phyloP scores from a whole-genome alignment of 2,797 vertebrate species.

The Premnoplex brunnescens region DNA sequence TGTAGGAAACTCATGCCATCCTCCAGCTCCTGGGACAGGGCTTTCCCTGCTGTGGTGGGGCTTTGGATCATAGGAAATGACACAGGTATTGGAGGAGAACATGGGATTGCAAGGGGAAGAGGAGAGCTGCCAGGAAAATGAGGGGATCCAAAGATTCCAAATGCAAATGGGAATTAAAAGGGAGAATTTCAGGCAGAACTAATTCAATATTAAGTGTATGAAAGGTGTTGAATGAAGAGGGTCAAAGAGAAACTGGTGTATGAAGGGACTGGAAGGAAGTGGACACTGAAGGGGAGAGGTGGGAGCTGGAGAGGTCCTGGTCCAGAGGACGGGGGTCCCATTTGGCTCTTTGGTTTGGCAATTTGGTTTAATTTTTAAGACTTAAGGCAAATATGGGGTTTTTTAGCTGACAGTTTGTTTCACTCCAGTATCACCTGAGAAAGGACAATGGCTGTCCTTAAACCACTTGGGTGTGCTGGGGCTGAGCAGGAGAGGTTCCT shows the following conservation, averaged over 20 bases:
- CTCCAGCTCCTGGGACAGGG: not conserved
- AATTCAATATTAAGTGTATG: not conserved
- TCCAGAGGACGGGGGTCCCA: not conserved
- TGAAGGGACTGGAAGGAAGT: not conserved
- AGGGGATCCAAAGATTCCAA: not conserved
- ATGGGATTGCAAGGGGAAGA: not conserved
- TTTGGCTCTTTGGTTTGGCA: not conserved
- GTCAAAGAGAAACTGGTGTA: not conserved
- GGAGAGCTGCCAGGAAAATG: not conserved
- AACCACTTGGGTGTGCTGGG: not conserved
- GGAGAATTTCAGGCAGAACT: not conserved
- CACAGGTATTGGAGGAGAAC: fast-evolving
- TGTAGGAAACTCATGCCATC: not conserved
- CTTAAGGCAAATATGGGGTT: not conserved
- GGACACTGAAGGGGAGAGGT: not conserved
- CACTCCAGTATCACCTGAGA: not conserved
- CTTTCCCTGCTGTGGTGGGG: not conserved
- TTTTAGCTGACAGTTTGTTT: not conserved
- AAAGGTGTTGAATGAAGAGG: not conserved
- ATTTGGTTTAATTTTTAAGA: not conserved
- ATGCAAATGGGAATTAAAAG: not conserved
- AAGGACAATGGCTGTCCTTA: not conserved
- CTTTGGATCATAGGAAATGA: not conserved
- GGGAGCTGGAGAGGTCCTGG: not conserved
- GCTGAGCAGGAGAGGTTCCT: not conserved